Percentiles rank a stretch among this genome's conserved stretches.
phyloP scores from a whole-genome alignment of 2,113 vertebrate genomes.

The Cettia cetti region DNA sequence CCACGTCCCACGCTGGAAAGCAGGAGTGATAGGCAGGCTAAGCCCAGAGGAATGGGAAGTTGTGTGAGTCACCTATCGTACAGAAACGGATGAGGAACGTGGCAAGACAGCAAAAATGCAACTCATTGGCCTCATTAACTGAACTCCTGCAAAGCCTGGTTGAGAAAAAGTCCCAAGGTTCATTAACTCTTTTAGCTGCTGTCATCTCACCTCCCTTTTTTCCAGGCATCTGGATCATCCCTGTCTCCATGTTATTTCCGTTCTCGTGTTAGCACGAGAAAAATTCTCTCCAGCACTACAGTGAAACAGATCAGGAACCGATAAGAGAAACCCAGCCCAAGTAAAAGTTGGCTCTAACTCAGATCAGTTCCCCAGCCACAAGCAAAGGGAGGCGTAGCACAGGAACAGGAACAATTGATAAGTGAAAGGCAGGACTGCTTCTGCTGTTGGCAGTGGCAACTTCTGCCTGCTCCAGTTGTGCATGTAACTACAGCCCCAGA shows the following conservation, averaged over 20 bases:
- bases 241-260: rapidly evolving
- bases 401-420: constrained; percentile 5
- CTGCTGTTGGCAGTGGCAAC: not conserved
- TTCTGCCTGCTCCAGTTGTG: not conserved
- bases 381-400: constrained; percentile 12
- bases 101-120: not conserved
- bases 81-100: not conserved
- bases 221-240: not conserved
- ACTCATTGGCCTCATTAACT: not conserved
- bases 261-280: not conserved
- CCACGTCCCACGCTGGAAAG: not conserved
- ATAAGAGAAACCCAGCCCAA: not conserved
- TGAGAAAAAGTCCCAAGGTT: not conserved
- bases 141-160: not conserved
- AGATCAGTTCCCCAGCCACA: not conserved
- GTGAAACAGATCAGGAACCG: not conserved
- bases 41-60: not conserved
- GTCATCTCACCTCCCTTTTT: not conserved
- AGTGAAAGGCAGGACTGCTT: not conserved
- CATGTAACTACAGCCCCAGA: not conserved
- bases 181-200: not conserved
- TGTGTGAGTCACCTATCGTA: not conserved
- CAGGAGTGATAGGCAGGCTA: not conserved
- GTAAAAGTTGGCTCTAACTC: not conserved
- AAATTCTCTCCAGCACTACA: not conserved